Conservation (phyloP, 1,140 invertebrate species). For the Drosophila chauvacae region DNA sequence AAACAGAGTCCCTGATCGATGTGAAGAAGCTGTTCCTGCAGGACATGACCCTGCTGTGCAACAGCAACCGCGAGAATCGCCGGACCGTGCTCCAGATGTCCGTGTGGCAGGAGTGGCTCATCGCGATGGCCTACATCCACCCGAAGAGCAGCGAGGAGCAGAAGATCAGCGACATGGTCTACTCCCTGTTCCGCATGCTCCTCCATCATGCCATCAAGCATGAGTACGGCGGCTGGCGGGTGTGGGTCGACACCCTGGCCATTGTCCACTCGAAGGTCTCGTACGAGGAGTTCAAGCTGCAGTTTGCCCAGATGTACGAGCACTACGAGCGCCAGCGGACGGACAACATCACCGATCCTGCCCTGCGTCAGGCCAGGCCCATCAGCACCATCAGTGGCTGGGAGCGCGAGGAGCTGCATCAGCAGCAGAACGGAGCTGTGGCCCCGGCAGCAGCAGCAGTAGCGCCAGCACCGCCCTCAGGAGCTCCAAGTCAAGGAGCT, state of each 20-base stretch:
- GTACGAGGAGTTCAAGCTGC: constrained; percentile 98
- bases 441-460: constrained; percentile 53
- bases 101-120: constrained; percentile 99
- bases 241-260: constrained; percentile 99
- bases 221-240: constrained; percentile 99
- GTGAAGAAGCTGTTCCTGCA: constrained; percentile 98
- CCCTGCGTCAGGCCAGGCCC: constrained; percentile 94
- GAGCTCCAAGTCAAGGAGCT: not conserved
- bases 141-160: constrained; percentile 97
- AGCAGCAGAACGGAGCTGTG: constrained; percentile 78
- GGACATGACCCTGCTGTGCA: constrained; percentile 98
- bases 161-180: constrained; percentile 99
- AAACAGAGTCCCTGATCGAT: constrained; percentile 94
- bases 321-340: constrained; percentile 97
- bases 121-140: constrained; percentile 99
- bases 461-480: not conserved
- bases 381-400: constrained; percentile 98
- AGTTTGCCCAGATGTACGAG: constrained; percentile 98
- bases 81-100: constrained; percentile 99
- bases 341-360: constrained; percentile 97
- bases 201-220: constrained; percentile 99
- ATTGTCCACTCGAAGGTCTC: constrained; percentile 99
- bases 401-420: constrained; percentile 88
- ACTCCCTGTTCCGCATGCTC: constrained; percentile 98
- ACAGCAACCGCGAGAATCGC: constrained; percentile 98